Evolutionary conservation across 2,797 vertebrate species (phyloP).

Genomic region (Acanthornis magna): DNA sequence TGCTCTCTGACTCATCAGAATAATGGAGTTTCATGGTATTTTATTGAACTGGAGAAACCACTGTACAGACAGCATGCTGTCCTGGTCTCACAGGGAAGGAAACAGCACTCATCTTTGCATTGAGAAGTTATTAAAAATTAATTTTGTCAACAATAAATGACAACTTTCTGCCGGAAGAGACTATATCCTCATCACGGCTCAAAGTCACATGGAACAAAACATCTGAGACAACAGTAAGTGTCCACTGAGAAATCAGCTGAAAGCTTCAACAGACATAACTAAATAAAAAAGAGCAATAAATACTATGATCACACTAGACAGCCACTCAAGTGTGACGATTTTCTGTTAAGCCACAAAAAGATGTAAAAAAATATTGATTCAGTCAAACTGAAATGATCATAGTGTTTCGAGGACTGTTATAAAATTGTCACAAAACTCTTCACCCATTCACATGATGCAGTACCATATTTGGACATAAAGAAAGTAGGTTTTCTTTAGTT

Average conservation of each 20-base stretch:
- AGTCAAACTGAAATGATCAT: not conserved
- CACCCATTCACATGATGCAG: not conserved
- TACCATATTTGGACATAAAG: not conserved
- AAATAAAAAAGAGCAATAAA: not conserved
- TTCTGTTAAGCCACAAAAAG: not conserved
- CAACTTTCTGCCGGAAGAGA: not conserved
- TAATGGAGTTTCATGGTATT: not conserved
- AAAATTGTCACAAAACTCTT: not conserved
- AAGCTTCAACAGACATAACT: not conserved
- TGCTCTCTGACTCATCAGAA: not conserved
- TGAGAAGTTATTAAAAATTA: not conserved
- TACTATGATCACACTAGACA: not conserved
- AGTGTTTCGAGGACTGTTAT: not conserved
- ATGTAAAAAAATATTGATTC: not conserved
- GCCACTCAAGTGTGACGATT: not conserved
- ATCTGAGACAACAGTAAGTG: not conserved
- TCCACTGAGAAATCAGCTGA: not conserved
- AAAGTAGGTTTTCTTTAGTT: not conserved
- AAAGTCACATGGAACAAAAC: not conserved
- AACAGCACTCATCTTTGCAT: not conserved
- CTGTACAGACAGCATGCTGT: accelerated
- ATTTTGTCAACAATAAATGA: not conserved
- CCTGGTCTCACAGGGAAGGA: not conserved
- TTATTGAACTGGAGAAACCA: not conserved
- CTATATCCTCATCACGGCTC: not conserved